Percentiles rank a stretch among this genome's conserved stretches.
Conservation (phyloP, 2,888 invertebrate species). For the Ophioninae sp. region DNA sequence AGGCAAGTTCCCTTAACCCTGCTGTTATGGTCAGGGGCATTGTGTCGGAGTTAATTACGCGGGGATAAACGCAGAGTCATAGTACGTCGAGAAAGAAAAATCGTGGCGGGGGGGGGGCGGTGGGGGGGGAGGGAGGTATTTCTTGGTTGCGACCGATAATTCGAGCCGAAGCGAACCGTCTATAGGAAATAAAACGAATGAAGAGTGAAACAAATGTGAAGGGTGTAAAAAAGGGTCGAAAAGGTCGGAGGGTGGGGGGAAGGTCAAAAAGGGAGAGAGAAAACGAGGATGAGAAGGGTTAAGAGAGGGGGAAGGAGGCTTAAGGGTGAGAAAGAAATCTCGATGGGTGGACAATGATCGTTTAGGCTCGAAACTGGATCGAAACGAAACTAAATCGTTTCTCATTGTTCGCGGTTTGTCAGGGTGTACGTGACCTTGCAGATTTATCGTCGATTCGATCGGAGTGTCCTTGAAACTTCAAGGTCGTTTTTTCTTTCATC, state of each 20-base stretch:
- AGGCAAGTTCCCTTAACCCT: conserved; percentile 47
- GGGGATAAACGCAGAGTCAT: conserved; percentile 79
- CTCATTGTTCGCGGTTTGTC: conserved; percentile 80
- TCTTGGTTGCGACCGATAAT: conserved; percentile 47
- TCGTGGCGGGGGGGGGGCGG: too few species aligned
- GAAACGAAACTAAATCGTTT: conserved; percentile 77
- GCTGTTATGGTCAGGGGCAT: conserved; percentile 70
- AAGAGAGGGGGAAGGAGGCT: conserved; percentile 39
- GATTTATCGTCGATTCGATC: conserved; percentile 73
- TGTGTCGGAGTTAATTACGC: conserved; percentile 80
- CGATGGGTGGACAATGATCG: conserved; percentile 72
- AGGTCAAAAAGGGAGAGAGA: conserved; percentile 44
- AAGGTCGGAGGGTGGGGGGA: conserved; percentile 13
- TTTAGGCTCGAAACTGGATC: conserved; percentile 71
- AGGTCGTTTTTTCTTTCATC: conserved; percentile 20
- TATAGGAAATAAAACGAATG: conserved; percentile 45
- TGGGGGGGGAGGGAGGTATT: too few species aligned
- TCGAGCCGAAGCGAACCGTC: conserved; percentile 33
- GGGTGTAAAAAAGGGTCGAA: conserved; percentile 30
- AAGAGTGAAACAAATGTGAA: conserved; percentile 45
- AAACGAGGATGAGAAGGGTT: conserved; percentile 24
- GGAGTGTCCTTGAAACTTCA: conserved; percentile 63
- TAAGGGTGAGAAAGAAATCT: too few species aligned
- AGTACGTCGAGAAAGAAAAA: conserved; percentile 67
- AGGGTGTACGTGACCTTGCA: conserved; percentile 79